Conservation (phyloP, 1,140 invertebrate species). For the Drosophila guanche region DNA sequence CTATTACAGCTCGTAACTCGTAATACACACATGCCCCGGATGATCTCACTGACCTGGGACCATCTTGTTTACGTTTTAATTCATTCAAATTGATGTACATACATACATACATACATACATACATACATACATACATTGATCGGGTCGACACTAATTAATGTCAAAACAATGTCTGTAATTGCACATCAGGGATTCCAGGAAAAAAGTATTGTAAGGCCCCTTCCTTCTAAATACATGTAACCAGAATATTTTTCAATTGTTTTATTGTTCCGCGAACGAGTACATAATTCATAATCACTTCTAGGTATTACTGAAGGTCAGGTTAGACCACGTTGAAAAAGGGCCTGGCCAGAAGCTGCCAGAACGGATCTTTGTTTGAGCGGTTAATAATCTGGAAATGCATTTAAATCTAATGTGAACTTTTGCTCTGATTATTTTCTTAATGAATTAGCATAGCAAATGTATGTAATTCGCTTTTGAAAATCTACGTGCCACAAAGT, state of each 20-base stretch:
- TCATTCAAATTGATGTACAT: background rate
- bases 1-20: background rate
- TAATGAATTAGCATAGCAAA: too few relatives aligned
- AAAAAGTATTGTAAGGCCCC: conserved; percentile 19
- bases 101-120: too few relatives aligned
- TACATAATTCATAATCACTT: background rate
- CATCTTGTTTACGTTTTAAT: background rate
- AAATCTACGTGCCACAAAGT: too few relatives aligned
- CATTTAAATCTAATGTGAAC: too few relatives aligned
- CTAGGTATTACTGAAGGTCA: conserved; percentile 7
- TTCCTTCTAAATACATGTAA: conserved; percentile 1
- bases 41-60: conserved; percentile 7
- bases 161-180: conserved; percentile 3
- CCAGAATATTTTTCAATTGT: conserved; percentile 30
- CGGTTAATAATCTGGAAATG: too few relatives aligned
- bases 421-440: too few relatives aligned
- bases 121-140: background rate
- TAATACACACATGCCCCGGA: background rate
- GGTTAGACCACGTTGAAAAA: too few relatives aligned
- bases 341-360: too few relatives aligned
- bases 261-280: conserved; percentile 19
- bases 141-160: conserved; percentile 18
- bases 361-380: too few relatives aligned
- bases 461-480: too few relatives aligned
- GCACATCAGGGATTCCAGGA: conserved; percentile 33